These are phyloP conservation scores for Accipiter virgatus DNA, from an alignment of 2,113 vertebrate genomes.

Conservation along the genomic window DNA sequence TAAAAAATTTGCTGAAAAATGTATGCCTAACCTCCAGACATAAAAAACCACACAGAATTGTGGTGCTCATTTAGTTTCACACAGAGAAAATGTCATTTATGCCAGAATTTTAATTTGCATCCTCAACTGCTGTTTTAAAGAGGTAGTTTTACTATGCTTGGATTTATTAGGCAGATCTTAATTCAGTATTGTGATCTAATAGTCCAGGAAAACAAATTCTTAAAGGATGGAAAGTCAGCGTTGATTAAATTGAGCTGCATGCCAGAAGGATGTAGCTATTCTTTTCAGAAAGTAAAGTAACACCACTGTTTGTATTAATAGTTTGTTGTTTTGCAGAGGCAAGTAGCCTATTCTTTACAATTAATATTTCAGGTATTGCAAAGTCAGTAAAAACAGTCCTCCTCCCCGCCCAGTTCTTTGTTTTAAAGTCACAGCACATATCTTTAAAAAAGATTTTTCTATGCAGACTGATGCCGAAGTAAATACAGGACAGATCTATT, in stretches of 20 bases:
- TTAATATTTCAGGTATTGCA: not conserved
- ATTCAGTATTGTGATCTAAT: not conserved
- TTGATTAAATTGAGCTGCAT: not conserved
- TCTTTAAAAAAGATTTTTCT: not conserved
- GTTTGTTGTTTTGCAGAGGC: not conserved
- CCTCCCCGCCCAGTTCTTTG: rapidly evolving
- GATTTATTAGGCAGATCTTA: not conserved
- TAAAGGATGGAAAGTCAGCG: not conserved
- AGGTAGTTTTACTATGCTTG: not conserved
- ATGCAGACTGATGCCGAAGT: not conserved
- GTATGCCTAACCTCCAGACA: not conserved
- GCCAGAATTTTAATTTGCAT: not conserved
- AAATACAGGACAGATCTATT: not conserved
- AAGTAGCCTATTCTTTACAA: not conserved
- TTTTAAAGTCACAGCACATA: not conserved
- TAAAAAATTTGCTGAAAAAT: not conserved
- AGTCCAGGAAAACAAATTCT: not conserved
- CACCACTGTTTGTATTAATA: not conserved
- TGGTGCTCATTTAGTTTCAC: not conserved
- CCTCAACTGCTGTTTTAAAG: not conserved
- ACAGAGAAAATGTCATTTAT: not conserved
- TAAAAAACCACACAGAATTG: not conserved
- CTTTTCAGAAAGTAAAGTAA: not conserved
- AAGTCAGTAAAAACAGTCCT: not conserved
- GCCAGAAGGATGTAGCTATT: not conserved